phyloP scores from a whole-genome alignment of 2,888 invertebrate genomes.

The Andrena chrysosceles region DNA sequence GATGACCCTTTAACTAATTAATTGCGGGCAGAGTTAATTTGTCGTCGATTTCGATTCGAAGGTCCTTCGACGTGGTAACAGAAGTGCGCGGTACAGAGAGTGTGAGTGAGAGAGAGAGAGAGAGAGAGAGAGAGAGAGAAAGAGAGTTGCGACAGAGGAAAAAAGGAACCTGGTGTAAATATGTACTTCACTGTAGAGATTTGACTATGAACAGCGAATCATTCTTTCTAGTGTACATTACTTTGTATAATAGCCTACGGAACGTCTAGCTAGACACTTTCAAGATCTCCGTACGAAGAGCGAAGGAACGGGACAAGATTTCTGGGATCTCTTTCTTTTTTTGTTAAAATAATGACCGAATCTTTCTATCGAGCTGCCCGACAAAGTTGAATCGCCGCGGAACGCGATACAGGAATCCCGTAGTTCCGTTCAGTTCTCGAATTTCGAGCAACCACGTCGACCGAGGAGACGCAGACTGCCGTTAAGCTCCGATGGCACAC shows the following conservation, averaged over 20 bases:
- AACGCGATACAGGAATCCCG: constrained; percentile 26
- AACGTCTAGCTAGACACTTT: constrained; percentile 61
- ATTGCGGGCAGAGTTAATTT: neutral
- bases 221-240: constrained; percentile 58
- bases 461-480: constrained; percentile 21
- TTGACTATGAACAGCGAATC: constrained; percentile 57
- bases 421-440: constrained; percentile 47
- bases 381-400: constrained; percentile 14
- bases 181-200: constrained; percentile 54
- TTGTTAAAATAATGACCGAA: neutral
- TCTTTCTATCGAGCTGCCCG: constrained; percentile 32
- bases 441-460: neutral
- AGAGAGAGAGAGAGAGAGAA: constrained; percentile 9
- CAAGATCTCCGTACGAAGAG: constrained; percentile 48
- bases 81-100: constrained; percentile 27
- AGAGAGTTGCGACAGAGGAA: neutral
- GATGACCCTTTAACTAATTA: neutral
- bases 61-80: constrained; percentile 25
- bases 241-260: constrained; percentile 60
- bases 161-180: constrained; percentile 44
- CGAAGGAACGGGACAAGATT: constrained; percentile 25
- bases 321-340: constrained; percentile 10
- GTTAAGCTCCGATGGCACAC: constrained; percentile 2
- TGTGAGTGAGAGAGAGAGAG: constrained; percentile 9
- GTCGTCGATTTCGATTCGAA: constrained; percentile 37